phyloP scores from a whole-genome alignment of 2,888 invertebrate genomes.

The Pherbina coryleti region DNA sequence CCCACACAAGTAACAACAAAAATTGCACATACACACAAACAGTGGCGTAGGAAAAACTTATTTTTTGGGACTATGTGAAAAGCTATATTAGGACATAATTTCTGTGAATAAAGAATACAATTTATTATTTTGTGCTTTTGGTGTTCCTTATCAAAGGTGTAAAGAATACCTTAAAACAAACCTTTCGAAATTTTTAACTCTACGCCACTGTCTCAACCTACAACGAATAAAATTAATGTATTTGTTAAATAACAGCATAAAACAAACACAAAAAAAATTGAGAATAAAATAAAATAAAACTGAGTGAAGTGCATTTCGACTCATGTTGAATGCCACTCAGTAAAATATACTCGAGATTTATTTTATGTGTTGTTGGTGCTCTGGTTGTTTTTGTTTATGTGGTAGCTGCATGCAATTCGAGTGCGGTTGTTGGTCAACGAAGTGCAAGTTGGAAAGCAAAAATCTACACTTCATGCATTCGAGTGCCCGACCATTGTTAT shows the following conservation, averaged over 20 bases:
- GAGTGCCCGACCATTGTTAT: background rate
- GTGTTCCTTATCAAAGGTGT: too few species aligned
- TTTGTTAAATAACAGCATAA: background rate
- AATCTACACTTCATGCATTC: background rate
- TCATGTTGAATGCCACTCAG: slow-evolving; percentile 8
- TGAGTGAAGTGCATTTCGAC: background rate
- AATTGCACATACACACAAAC: background rate
- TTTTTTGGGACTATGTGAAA: too few species aligned
- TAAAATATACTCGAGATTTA: background rate
- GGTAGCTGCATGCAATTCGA: slow-evolving; percentile 9
- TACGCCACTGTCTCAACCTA: too few species aligned
- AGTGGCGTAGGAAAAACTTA: background rate
- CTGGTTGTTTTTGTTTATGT: background rate
- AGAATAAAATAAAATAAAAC: background rate
- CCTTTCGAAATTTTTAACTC: background rate
- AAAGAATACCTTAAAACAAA: background rate
- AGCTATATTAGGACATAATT: too few species aligned
- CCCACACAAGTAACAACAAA: background rate
- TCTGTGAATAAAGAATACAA: too few species aligned
- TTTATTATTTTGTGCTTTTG: too few species aligned
- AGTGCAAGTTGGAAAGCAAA: background rate
- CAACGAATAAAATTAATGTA: background rate
- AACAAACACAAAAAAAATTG: background rate
- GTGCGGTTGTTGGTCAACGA: slow-evolving; percentile 3
- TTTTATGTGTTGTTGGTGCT: background rate